Evolutionary conservation across 2,113 vertebrate species (phyloP), one percentile per base, ranked within the genome.

Genomic region (Prolemur simus): DNA sequence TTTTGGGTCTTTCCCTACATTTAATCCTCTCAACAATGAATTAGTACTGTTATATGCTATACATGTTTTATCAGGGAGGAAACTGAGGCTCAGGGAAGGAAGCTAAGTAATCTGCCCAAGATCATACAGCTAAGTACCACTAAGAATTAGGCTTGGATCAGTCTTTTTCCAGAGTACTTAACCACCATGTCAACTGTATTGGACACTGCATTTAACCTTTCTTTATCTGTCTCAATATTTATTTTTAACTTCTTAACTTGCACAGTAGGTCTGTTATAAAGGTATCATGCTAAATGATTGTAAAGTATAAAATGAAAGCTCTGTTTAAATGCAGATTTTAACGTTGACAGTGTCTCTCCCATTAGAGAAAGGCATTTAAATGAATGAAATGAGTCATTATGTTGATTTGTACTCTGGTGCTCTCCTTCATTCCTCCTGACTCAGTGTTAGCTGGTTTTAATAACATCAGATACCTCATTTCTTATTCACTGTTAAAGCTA

Each of bases 351-450:
- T 54, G 4, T 91, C 64, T 97, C 76, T 97, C 37, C n/a, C 45
- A 63, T 93, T 92, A 68, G 60, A 95, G 74, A 96, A 84, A 86
- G 34, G 68, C 23, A 60, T 88, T 88, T 93, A 86, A 87, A 74
- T 56, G 52, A 69, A 60, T 93, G 56, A 71, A 91, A 45, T 89
- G 58, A 86, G n/a, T 68, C 58, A 25, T 94, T 90, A 32, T 15
- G n/a, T 89, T 89, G 60, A 92, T 87, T 94, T 87, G n/a, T 85
- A n/a, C 49, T 63, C 52, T 90, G 45, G 29, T 88, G 29, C 45
- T 34, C 45, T 34, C 52, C 34, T 84, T 89, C 47, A 21, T 52
- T 92, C 34, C 89, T 89, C 74, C 83, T 80, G 37, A 58, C 52
- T 81, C 1, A 93, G 8, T 96, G 73, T 73, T 52, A 91, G n/a